A percentile compares a stretch with the other conserved stretches of the same genome.
These are phyloP conservation scores for Pachydiplax longipennis DNA, from an alignment of 2,888 invertebrate genomes.

Conservation along the genomic window DNA sequence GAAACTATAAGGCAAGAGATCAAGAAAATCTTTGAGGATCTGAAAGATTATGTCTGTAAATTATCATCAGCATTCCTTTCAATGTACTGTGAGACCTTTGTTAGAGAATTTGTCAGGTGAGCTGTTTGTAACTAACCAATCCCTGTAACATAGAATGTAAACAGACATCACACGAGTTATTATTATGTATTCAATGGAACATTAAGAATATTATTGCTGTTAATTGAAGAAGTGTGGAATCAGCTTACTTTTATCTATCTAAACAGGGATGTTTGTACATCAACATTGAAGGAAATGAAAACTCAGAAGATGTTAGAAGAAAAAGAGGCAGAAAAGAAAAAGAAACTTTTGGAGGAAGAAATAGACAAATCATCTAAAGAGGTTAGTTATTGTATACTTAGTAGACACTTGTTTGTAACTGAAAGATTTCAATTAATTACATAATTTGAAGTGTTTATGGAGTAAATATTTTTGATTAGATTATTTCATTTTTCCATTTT, in stretches of 20 bases:
- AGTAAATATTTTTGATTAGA: too few relatives aligned
- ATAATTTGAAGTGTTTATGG: too few relatives aligned
- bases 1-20: neutral
- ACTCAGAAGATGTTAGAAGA: neutral
- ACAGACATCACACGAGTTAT: neutral
- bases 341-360: neutral
- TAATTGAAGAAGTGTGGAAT: neutral
- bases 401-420: too few relatives aligned
- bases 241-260: neutral
- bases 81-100: constrained; percentile 23
- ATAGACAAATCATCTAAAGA: neutral
- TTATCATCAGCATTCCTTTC: constrained; percentile 9
- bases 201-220: neutral
- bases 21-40: neutral
- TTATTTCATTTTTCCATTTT: too few relatives aligned
- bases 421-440: too few relatives aligned
- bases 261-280: neutral
- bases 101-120: constrained; percentile 18
- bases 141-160: neutral
- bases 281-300: constrained; percentile 21
- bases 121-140: neutral
- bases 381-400: neutral
- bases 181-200: neutral
- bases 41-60: neutral
- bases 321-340: neutral